A percentile compares a stretch with the other conserved stretches of the same genome.
Evolutionary conservation across 2,113 vertebrate genomes (phyloP).

Genomic region (Ameiurus melas): DNA sequence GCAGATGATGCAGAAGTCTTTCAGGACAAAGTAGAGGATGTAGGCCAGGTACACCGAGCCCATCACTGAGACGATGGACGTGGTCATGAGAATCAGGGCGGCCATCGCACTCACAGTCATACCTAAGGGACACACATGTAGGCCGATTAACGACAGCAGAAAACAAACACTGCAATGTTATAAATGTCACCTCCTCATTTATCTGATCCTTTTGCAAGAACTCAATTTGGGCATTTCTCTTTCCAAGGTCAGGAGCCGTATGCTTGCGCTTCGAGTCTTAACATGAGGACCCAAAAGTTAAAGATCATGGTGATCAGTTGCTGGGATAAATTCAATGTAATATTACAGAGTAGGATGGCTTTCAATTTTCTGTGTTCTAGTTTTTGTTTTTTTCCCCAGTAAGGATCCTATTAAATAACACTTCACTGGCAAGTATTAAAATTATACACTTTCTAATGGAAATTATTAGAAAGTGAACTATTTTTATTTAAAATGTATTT

Average conservation of each 20-base stretch:
- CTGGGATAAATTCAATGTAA: neutral
- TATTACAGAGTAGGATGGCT: neutral
- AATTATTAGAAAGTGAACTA: neutral
- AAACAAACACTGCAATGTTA: neutral
- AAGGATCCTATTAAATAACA: neutral
- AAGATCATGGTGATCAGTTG: neutral
- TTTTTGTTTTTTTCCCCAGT: neutral
- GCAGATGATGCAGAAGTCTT: conserved; percentile 97
- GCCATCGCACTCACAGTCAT: conserved; percentile 96
- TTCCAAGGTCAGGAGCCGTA: too few species aligned
- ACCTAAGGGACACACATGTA: conserved; percentile 70
- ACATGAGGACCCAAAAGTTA: neutral
- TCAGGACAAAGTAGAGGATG: conserved; percentile 99
- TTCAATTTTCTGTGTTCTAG: neutral
- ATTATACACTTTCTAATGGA: neutral
- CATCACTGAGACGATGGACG: conserved; percentile 93
- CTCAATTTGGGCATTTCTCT: neutral
- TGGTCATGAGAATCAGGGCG: conserved; percentile 94
- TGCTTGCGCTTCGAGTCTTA: neutral
- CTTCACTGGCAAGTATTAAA: neutral
- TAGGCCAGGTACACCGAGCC: conserved; percentile 96
- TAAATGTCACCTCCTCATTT: neutral
- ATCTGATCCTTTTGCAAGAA: neutral
- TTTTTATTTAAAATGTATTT: neutral
- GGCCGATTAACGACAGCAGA: conserved; percentile 23